Base-by-base conservation (phyloP, 2,888 invertebrate species). In the Flexamia atlantica region DNA sequence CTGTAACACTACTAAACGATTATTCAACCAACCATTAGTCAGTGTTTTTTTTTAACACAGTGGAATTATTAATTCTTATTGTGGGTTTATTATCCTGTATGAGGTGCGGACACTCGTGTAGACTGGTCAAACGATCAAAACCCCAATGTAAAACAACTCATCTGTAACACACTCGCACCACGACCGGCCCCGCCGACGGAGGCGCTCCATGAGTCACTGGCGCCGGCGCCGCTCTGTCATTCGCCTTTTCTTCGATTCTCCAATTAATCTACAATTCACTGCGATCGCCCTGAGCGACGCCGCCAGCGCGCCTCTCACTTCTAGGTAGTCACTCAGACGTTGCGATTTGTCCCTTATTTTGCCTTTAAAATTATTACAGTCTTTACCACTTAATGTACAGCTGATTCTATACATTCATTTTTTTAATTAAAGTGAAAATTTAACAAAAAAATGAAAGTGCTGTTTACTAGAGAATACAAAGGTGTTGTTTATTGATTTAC, bases 161-260 rank as follows among this genome's bases (percentile, higher is more conserved):
- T 9, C 46, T 46, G 46, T 46, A 46, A 9, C 46, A 46, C 46
- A 17, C 5, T 4, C 36, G 4, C 5, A 7, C 36, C 9, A 4
- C 5, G 9, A 7, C 36, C 4, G 9, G 9, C 36, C 36, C 36
- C 36, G 36, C 36, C 36, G 36, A 36, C 36, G 20, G 57, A 7
- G 57, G 1, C 2, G 57, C 23, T 57, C n/a, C n/a, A 10, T 64
- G 64, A 25, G 12, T 64, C 64, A 64, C 30, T 64, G 64, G 64
- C 30, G 64, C 64, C 28, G 64, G 57, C 64, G 64, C 64, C 64
- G 64, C 64, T 64, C 64, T 64, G 64, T 64, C 64, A 64, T 64
- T 64, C 64, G 30, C 28, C 64, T 64, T 64, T 64, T 64, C 64
- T 64, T 64, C 64, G 28, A 64, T 64, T 64, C 64, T 64, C 64